phyloP scores from a whole-genome alignment of 2,888 invertebrate genomes.

The Thera britannica region DNA sequence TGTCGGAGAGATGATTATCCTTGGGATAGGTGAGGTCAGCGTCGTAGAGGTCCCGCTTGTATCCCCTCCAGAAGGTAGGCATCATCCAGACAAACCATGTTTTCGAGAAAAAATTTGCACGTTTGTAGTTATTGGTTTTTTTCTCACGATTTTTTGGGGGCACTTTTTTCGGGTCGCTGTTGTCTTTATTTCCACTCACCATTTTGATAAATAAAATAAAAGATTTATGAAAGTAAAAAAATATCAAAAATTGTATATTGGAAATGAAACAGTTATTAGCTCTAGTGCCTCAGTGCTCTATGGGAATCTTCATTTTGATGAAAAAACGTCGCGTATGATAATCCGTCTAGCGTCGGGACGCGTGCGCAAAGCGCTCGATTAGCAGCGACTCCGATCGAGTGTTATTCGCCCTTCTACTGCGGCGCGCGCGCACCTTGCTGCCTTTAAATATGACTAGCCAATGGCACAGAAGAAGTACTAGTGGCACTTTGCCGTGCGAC shows the following conservation, averaged over 20 bases:
- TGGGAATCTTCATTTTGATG: constrained; percentile 61
- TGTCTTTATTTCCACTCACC: constrained; percentile 80
- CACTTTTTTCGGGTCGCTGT: constrained; percentile 72
- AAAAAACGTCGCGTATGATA: constrained; percentile 53
- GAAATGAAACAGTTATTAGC: constrained; percentile 16
- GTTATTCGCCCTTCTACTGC: constrained; percentile 71
- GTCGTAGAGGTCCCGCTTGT: constrained; percentile 86
- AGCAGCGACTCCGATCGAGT: constrained; percentile 66
- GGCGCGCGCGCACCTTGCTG: constrained; percentile 60
- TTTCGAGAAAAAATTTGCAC: constrained; percentile 73
- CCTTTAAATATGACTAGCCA: constrained; percentile 41
- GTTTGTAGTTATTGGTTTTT: constrained; percentile 75
- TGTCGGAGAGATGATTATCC: constrained; percentile 86
- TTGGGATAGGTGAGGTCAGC: constrained; percentile 89
- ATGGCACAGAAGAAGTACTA: constrained; percentile 23
- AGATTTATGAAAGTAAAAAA: constrained; percentile 34
- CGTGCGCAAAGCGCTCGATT: constrained; percentile 66
- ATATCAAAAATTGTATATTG: constrained; percentile 15
- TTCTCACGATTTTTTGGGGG: constrained; percentile 78
- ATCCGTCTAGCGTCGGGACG: constrained; percentile 55
- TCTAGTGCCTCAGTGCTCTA: constrained; percentile 48
- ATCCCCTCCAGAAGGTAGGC: constrained; percentile 85
- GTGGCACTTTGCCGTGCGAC: constrained; percentile 4
- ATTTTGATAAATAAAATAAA: constrained; percentile 57
- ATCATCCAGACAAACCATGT: constrained; percentile 83